Conservation (phyloP, 2,113 vertebrate species). For the Desmodus rotundus region DNA sequence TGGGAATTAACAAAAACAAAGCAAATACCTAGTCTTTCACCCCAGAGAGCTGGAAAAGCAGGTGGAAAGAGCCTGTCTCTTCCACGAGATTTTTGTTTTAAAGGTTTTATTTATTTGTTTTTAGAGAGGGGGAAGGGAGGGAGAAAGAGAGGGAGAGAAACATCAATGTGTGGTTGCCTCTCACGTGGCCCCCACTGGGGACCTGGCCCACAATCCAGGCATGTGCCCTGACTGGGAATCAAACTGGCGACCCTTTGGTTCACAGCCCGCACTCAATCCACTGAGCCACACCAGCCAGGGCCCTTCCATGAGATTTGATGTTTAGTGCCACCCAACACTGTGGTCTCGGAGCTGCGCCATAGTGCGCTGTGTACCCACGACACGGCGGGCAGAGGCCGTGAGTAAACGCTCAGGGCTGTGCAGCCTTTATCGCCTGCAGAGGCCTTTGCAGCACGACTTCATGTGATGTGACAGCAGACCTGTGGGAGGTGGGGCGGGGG, state of each 20-base stretch:
- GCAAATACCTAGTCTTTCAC: not conserved
- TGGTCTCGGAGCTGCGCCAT: not conserved
- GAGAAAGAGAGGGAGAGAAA: too few species aligned
- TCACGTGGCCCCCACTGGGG: too few species aligned
- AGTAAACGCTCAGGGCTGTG: not conserved
- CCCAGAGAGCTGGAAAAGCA: not conserved
- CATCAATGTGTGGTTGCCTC: too few species aligned
- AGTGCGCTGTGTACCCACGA: not conserved
- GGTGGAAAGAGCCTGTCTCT: not conserved
- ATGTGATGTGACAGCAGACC: not conserved
- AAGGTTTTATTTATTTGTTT: too few species aligned
- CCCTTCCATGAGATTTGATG: not conserved
- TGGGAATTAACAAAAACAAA: not conserved
- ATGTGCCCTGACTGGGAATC: too few species aligned
- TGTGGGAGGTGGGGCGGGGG: too few species aligned
- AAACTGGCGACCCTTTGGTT: too few species aligned
- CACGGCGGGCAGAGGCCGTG: not conserved
- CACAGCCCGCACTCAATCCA: too few species aligned
- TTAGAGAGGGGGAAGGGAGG: too few species aligned
- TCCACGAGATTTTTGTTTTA: not conserved
- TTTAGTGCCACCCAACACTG: not conserved
- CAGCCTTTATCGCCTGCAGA: not conserved
- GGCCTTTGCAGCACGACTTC: not conserved
- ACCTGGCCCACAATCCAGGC: too few species aligned
- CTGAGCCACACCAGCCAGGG: too few species aligned